Conservation (phyloP, 2,113 vertebrate genomes). For the Thamnaconus septentrionalis region DNA sequence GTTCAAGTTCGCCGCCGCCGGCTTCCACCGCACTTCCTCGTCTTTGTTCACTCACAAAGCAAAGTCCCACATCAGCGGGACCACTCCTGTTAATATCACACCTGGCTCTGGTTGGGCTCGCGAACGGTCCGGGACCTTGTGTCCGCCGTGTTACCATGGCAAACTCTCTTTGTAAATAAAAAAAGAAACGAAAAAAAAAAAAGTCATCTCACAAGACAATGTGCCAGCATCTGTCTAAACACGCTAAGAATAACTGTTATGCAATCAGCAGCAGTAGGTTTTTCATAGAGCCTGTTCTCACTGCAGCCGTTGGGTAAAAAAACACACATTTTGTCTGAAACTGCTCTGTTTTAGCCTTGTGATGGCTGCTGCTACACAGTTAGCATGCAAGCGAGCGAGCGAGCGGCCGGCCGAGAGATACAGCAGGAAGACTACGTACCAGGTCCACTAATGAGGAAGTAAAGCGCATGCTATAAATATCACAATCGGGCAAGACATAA, state of each 20-base stretch:
- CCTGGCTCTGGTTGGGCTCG: too few species aligned
- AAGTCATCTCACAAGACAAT: conserved; percentile 25
- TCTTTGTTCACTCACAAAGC: too few species aligned
- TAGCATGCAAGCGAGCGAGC: not conserved
- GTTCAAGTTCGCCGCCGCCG: conserved; percentile 1
- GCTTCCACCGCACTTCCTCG: too few species aligned
- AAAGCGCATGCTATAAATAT: conserved; percentile 44
- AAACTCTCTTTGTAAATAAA: conserved; percentile 1
- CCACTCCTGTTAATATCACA: too few species aligned
- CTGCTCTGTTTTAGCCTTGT: not conserved
- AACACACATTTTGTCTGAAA: not conserved
- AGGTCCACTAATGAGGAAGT: conserved; percentile 6
- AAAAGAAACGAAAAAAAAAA: conserved; percentile 20
- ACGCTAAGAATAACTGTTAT: conserved; percentile 58
- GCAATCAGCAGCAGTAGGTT: conserved; percentile 13
- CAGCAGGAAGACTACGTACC: too few species aligned
- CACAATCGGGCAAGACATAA: conserved; percentile 46
- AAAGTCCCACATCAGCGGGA: too few species aligned
- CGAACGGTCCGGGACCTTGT: too few species aligned
- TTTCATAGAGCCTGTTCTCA: not conserved
- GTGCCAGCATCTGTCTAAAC: conserved; percentile 40
- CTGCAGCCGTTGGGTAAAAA: conserved; percentile 15
- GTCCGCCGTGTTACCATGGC: too few species aligned
- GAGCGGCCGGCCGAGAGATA: too few species aligned
- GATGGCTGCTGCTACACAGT: not conserved